Conservation (phyloP, 2,797 vertebrate species). For the Sebastes steindachneri region DNA sequence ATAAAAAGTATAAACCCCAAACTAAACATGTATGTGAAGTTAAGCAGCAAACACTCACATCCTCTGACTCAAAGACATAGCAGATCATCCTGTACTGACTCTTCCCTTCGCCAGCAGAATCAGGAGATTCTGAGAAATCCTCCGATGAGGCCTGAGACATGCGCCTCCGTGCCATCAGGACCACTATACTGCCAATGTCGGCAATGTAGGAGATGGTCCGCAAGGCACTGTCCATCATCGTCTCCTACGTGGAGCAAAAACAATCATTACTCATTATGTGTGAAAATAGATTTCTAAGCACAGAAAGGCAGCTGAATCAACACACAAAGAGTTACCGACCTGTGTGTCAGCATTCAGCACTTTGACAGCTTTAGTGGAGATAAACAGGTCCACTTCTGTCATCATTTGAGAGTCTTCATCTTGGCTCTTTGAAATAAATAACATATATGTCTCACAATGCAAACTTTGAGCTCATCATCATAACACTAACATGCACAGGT, state of each 20-base stretch:
- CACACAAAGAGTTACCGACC: slow-evolving; percentile 49
- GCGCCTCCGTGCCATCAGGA: slow-evolving; percentile 94
- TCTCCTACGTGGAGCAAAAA: slow-evolving; percentile 82
- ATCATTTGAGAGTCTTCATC: slow-evolving; percentile 92
- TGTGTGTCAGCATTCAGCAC: slow-evolving; percentile 96
- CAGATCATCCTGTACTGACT: slow-evolving; percentile 98
- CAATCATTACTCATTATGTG: not conserved
- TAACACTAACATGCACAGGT: not conserved
- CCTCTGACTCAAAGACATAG: slow-evolving; percentile 88
- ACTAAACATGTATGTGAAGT: not conserved
- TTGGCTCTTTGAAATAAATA: slow-evolving; percentile 81
- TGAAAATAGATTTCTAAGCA: not conserved
- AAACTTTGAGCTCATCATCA: not conserved
- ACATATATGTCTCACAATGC: not conserved
- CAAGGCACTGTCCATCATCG: slow-evolving; percentile 97
- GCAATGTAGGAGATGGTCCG: slow-evolving; percentile 98
- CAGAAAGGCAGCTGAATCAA: not conserved
- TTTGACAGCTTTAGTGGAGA: slow-evolving; percentile 97
- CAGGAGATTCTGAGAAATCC: slow-evolving; percentile 90
- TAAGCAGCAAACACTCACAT: slow-evolving; percentile 74
- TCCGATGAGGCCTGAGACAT: slow-evolving; percentile 91
- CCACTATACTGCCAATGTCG: slow-evolving; percentile 95
- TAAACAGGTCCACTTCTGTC: slow-evolving; percentile 89
- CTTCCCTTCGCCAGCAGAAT: slow-evolving; percentile 87
- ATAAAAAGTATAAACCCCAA: not conserved